A percentile compares a stretch with the other conserved stretches of the same genome.
Conservation (phyloP, 2,888 invertebrate genomes). For the Disparrhopalites patrizii region DNA sequence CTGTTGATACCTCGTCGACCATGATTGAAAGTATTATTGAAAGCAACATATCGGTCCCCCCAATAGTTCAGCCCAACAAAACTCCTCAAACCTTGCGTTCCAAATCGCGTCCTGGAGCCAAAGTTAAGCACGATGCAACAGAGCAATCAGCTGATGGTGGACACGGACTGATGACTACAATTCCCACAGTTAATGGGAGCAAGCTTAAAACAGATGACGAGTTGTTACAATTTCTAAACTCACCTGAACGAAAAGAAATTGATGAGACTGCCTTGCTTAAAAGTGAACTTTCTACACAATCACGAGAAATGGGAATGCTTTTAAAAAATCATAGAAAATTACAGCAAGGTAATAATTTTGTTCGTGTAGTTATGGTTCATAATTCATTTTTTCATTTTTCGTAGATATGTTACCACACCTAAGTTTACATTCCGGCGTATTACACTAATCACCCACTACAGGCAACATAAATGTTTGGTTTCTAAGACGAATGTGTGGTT, state of each 20-base stretch:
- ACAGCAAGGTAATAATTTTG: constrained; percentile 37
- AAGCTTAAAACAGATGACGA: constrained; percentile 40
- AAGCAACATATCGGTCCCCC: no score
- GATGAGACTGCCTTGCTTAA: constrained; percentile 44
- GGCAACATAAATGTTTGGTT: no score
- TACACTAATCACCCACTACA: no score
- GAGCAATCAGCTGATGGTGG: background rate
- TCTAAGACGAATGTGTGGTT: no score
- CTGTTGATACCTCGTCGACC: constrained; percentile 3
- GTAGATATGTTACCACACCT: background rate
- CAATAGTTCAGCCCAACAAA: background rate
- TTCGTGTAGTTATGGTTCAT: background rate
- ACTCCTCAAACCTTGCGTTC: background rate
- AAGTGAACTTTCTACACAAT: constrained; percentile 42
- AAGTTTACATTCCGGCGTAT: no score
- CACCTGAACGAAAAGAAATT: constrained; percentile 32
- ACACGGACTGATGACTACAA: background rate
- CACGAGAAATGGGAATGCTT: constrained; percentile 42
- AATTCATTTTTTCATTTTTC: background rate
- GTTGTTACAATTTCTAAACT: constrained; percentile 43
- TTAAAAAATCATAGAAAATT: constrained; percentile 42
- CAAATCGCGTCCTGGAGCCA: background rate
- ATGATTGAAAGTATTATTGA: background rate
- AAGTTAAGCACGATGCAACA: background rate
- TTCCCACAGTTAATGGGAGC: background rate